Base-by-base conservation (phyloP, 2,797 vertebrate genomes). In the Hafferia zeledoni region DNA sequence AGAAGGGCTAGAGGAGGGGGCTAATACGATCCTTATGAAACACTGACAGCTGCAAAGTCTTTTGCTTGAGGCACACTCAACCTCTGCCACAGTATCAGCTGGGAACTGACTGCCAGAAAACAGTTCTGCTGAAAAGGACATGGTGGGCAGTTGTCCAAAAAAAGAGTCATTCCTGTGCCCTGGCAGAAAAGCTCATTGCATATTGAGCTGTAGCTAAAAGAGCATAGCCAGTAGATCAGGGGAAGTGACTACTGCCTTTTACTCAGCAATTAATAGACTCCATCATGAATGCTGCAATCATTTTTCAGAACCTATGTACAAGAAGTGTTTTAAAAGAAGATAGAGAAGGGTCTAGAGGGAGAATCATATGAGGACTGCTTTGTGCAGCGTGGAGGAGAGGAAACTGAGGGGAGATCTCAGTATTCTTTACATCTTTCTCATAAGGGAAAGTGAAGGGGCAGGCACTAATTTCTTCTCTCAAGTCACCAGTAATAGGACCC, bases 341-440 rank as follows among this genome's bases (percentile, higher is more conserved):
- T 64, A 10, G 28, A 11, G 37, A 46, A 39, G 17, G 2, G 5
- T 35, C 50, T 27, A 28, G 47, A 77, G 37, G 5, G 35, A 11
- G 28, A 39, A 8, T 14, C 18, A 17, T n/a, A 9, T 0, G 2
- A 22, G 17, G n/a, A 1, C 1, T 35, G 12, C 12, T 64, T 71
- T 53, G 30, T 28, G 39, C 7, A 59, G 33, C 30, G 27, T 31
- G 22, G 11, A 64, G 43, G 60, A 74, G 28, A 35, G 6, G 33
- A 41, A 13, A 47, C 9, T 23, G 14, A 46, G 13, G 4, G 10
- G 15, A 47, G 13, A 59, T 11, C 10, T 65, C 6, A 3, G 31
- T 31, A 17, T 31, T 31, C 15, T 53, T 22, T 28, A 14, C 10
- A 12, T 53, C 22, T 72, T 65, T 39, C 18, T 65, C 30, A 65